Base-by-base conservation (phyloP, 1,140 invertebrate species). In the Pogonomyrmex californicus region DNA sequence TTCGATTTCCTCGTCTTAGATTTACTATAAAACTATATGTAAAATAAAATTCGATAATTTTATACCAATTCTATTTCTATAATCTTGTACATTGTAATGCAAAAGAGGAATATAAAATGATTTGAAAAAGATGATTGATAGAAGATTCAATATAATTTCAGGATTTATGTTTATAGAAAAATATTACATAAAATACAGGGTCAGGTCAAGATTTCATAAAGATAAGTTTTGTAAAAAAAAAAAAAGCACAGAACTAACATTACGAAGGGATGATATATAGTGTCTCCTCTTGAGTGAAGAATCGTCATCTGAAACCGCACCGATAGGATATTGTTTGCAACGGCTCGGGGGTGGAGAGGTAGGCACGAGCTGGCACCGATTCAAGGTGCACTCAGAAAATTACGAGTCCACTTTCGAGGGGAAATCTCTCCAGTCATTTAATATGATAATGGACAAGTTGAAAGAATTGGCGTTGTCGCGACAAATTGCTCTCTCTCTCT, bases 361-460 rank as follows among this genome's bases (percentile, higher is more conserved):
- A 76, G 90, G 88, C 91, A 94, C 93, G 79, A 91, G 89, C 92
- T 95, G 94, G 94, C 94, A 94, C 93, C 92, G 88, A 93, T 94
- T 95, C 94, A 94, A 92, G 90, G 88, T 89, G 92, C 92, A 93
- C 92, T 94, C 92, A 91, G 86, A 87, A 92, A 92, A 94, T 94
- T 94, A 88, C 91, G 86, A 91, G 90, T 82, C 89, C 87, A 87
- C 82, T 71, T 88, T 91, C 90, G 56, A 85, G 60, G 70, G 68
- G 58, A 76, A 86, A 63, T 82, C 79, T 81, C 76, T 62, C 65
- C 56, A 89, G 70, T 91, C 87, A 68, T 90, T 92, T 91, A 86
- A 90, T 89, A 82, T 70, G 75, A 36, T 92, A 92, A 92, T 91
- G 86, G 81, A 81, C 68, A 68, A 41, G 44, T 41, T 23, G 6